Base-by-base conservation (phyloP, 2,797 vertebrate species). In the Synaphobranchus kaupii region DNA sequence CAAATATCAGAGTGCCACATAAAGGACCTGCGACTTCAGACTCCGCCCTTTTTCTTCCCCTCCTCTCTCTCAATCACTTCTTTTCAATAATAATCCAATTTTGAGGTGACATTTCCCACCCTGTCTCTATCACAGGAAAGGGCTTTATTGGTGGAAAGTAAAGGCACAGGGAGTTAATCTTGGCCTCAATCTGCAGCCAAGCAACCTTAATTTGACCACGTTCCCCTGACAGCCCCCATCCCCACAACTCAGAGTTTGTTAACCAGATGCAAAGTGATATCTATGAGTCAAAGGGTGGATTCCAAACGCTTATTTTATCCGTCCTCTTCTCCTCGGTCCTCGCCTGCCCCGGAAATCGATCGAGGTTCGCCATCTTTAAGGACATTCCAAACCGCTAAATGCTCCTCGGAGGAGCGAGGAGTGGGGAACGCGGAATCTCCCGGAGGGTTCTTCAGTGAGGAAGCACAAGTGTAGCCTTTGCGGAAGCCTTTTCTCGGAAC, bases 81-180 rank as follows among this genome's bases (percentile, higher is more conserved):
- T 63, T 71, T 83, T 87, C 85, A 71, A 83, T 85, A 76, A 82
- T 85, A 83, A 89, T 89, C 83, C 89, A 83, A 86, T 88, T 81
- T 90, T 87, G 83, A 87, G 87, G 88, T 88, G 85, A 88, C 22
- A 87, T 87, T 87, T 89, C 56, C 84, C 84, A 39, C 63, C 60
- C 48, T 52, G 25, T 73, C 86, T 80, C 87, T 58, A 20, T 83
- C 28, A 34, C 1, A 28, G 73, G n/a, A 20, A 9, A 84, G 81
- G 68, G 44, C 78, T 58, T 81, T 34, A 47, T 60, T 63, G 80
- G 25, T 88, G 87, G 50, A 0, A 50, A 89, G 87, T 88, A 78
- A 39, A 82, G 73, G 81, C 58, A 13, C 25, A 34, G 50, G 25
- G 66, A 84, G 63, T 58, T 84, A 34, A 87, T 25, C 50, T 47